A percentile compares a stretch with the other conserved stretches of the same genome.
Evolutionary conservation across 1,140 invertebrate species (phyloP).

Genomic region (Microplitis demolitor): DNA sequence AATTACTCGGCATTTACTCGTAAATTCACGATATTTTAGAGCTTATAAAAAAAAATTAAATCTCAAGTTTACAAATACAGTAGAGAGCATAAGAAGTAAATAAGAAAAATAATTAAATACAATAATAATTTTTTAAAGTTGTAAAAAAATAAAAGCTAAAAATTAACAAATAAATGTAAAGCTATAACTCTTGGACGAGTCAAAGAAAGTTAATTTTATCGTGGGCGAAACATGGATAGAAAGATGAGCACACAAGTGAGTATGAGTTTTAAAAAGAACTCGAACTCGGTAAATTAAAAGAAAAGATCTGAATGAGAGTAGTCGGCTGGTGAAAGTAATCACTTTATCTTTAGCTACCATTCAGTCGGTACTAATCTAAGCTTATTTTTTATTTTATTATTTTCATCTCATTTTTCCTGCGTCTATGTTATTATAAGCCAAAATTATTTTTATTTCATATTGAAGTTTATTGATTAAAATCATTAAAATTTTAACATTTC

Average conservation of each 20-base stretch:
- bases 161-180: neutral
- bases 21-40: too few species aligned
- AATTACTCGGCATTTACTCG: too few species aligned
- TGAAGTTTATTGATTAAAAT: too few species aligned
- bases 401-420: neutral
- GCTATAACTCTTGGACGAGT: constrained; percentile 34
- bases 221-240: constrained; percentile 14
- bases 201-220: constrained; percentile 43
- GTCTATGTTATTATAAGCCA: neutral
- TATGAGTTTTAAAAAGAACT: neutral
- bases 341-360: constrained; percentile 45
- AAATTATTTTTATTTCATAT: too few species aligned
- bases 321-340: constrained; percentile 41
- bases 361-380: constrained; percentile 21
- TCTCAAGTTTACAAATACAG: too few species aligned
- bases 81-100: too few species aligned
- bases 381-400: neutral
- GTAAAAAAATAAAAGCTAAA: neutral
- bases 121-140: neutral
- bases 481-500: too few species aligned
- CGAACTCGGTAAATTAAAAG: constrained; percentile 40
- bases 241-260: neutral
- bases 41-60: too few species aligned
- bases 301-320: constrained; percentile 46
- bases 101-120: too few species aligned